phyloP scores from a whole-genome alignment of 2,888 invertebrate genomes.

The Elegia similella region DNA sequence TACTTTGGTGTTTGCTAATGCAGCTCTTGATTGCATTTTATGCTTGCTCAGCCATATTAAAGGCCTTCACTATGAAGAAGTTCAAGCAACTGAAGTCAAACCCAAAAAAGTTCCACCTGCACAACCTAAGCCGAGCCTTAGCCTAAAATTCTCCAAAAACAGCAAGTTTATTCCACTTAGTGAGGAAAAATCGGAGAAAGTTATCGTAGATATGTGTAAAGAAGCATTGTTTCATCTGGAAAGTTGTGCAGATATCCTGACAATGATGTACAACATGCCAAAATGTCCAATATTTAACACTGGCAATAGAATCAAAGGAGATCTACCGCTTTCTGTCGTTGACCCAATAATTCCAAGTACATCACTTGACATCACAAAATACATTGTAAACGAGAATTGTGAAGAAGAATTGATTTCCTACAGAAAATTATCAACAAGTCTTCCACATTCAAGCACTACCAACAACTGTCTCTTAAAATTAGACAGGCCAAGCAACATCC shows the following conservation, averaged over 20 bases:
- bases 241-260: constrained; percentile 92
- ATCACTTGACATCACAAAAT: constrained; percentile 85
- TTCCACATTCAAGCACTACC: constrained; percentile 71
- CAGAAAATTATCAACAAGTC: constrained; percentile 80
- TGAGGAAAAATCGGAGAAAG: constrained; percentile 73
- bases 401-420: constrained; percentile 86
- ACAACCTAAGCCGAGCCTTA: constrained; percentile 63
- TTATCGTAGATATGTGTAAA: constrained; percentile 83
- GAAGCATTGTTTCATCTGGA: constrained; percentile 93
- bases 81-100: constrained; percentile 69
- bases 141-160: constrained; percentile 70
- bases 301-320: constrained; percentile 90
- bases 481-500: constrained; percentile 90
- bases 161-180: constrained; percentile 73
- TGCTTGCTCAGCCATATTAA: constrained; percentile 90
- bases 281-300: constrained; percentile 96
- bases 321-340: constrained; percentile 89
- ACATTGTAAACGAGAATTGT: constrained; percentile 84
- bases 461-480: constrained; percentile 83
- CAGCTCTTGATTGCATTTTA: constrained; percentile 95
- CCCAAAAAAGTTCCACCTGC: constrained; percentile 55
- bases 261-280: constrained; percentile 97
- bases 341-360: constrained; percentile 91
- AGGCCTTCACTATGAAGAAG: constrained; percentile 84
- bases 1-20: constrained; percentile 95